A percentile compares a stretch with the other conserved stretches of the same genome.
Evolutionary conservation across 2,113 vertebrate species (phyloP).

Genomic region (Phaetusa simplex): DNA sequence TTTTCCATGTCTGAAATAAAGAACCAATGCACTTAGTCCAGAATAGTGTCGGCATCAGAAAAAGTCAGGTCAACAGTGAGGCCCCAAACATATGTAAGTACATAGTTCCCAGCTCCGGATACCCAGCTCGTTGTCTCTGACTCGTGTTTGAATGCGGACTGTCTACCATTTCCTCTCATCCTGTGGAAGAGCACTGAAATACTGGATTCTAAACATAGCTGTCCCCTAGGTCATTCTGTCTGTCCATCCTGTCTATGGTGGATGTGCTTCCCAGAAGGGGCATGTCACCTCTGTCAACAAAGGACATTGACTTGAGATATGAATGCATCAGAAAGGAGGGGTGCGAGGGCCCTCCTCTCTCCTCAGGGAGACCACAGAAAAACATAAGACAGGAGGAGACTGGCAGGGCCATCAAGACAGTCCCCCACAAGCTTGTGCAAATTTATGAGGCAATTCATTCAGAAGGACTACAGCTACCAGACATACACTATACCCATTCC

Average conservation of each 20-base stretch:
- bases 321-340: background rate
- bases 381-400: background rate
- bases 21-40: background rate
- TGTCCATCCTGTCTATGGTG: background rate
- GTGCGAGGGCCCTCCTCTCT: background rate
- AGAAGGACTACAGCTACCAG: background rate
- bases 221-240: background rate
- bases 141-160: background rate
- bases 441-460: background rate
- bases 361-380: background rate
- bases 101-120: background rate
- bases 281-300: background rate
- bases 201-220: background rate
- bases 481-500: background rate
- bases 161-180: background rate
- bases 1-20: background rate
- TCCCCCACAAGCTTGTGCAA: background rate
- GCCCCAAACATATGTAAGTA: background rate
- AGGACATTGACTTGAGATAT: background rate
- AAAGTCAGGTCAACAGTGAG: background rate
- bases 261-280: background rate
- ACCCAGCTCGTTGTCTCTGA: background rate
- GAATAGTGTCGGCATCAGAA: background rate
- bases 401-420: background rate
- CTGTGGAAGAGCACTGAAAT: background rate